Evolutionary conservation across 2,797 vertebrate species (phyloP).

Genomic region (Peromyscus eremicus): DNA sequence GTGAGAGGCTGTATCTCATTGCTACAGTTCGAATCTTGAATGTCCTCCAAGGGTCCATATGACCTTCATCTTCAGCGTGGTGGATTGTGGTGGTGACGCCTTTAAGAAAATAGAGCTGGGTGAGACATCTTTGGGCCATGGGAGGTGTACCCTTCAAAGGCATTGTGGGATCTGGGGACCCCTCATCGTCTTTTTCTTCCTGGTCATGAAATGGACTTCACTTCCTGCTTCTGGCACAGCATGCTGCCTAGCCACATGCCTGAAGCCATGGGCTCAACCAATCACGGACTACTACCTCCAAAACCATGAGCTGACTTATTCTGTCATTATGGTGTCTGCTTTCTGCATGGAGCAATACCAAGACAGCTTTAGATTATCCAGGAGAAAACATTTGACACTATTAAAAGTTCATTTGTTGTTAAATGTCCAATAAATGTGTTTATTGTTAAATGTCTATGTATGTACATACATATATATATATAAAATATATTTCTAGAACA

Average conservation of each 20-base stretch:
- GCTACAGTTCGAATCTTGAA: not conserved
- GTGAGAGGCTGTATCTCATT: not conserved
- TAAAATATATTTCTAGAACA: not conserved
- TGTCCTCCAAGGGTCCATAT: not conserved
- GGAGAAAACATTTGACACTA: slow-evolving; percentile 11
- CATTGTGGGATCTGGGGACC: too few relatives aligned
- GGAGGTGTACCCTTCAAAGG: not conserved
- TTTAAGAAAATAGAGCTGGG: not conserved
- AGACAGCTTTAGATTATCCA: slow-evolving; percentile 35
- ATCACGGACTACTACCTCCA: not conserved
- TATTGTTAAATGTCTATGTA: not conserved
- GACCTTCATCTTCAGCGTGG: not conserved
- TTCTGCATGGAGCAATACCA: not conserved
- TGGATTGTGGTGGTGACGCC: not conserved
- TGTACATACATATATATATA: not conserved
- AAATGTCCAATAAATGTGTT: slow-evolving; percentile 13
- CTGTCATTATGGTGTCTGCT: not conserved
- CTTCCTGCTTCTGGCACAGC: not conserved
- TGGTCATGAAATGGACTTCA: not conserved
- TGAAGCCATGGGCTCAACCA: not conserved
- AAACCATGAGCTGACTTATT: not conserved
- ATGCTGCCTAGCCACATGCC: not conserved
- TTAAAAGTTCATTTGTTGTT: slow-evolving; percentile 1
- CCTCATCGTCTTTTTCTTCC: not conserved
- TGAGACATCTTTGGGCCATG: not conserved